A percentile compares a stretch with the other conserved stretches of the same genome.
These are phyloP conservation scores for Callyntrura guangdongensis DNA, from an alignment of 2,888 invertebrate genomes.

Conservation along the genomic window DNA sequence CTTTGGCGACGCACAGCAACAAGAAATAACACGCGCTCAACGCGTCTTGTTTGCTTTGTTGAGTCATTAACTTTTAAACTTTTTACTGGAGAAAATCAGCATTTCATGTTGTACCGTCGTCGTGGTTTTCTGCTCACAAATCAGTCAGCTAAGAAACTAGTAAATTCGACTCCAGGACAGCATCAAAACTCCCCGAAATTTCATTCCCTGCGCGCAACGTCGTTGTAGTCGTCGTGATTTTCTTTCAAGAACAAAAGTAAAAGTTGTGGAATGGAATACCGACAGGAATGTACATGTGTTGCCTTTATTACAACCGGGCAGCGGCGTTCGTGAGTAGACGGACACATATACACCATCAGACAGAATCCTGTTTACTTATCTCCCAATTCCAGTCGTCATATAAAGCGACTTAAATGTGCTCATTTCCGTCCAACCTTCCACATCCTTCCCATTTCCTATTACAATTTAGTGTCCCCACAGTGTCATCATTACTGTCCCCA, in stretches of 20 bases:
- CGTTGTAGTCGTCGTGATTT: neutral
- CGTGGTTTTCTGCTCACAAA: neutral
- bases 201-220: too few species aligned
- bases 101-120: neutral
- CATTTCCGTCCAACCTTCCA: slow-evolving; percentile 67
- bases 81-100: slow-evolving; percentile 20
- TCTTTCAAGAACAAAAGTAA: neutral
- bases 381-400: slow-evolving; percentile 71
- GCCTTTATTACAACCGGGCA: neutral
- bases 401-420: slow-evolving; percentile 75
- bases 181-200: too few species aligned
- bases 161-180: too few species aligned
- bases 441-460: slow-evolving; percentile 74
- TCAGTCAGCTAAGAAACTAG: neutral
- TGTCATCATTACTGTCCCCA: slow-evolving; percentile 65
- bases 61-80: slow-evolving; percentile 47
- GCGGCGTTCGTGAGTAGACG: too few species aligned
- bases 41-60: slow-evolving; percentile 31
- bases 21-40: neutral
- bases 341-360: neutral
- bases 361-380: slow-evolving; percentile 59
- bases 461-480: slow-evolving; percentile 75
- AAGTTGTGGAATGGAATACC: neutral
- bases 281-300: neutral
- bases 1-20: neutral